Percentiles rank a stretch among this genome's conserved stretches.
Evolutionary conservation across 2,113 vertebrate species (phyloP).

Genomic region (Bubo blakistoni): DNA sequence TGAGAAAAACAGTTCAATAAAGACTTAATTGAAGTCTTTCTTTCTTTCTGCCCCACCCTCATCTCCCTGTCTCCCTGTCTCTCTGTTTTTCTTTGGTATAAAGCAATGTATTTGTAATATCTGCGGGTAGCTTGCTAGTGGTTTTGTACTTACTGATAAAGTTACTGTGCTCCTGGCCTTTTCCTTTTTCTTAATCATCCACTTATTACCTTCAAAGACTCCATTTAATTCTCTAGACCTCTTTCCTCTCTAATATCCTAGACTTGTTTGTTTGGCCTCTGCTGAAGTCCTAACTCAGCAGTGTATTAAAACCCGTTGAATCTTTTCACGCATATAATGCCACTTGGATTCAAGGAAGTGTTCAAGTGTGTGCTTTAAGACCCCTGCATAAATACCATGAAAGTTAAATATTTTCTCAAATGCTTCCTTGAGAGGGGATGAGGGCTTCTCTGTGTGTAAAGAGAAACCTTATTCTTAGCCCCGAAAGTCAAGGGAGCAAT

Average conservation of each 20-base stretch:
- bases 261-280: neutral
- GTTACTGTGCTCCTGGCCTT: neutral
- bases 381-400: neutral
- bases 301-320: neutral
- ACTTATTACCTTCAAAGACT: neutral
- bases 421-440: neutral
- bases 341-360: neutral
- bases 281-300: neutral
- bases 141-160: neutral
- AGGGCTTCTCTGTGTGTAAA: neutral
- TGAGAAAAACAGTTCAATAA: neutral
- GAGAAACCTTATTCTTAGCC: neutral
- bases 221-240: neutral
- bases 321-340: neutral
- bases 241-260: neutral
- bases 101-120: neutral
- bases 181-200: neutral
- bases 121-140: neutral
- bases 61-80: neutral
- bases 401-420: slow-evolving; percentile 49
- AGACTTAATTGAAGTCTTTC: neutral
- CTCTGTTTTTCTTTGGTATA: neutral
- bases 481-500: neutral
- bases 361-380: slow-evolving; percentile 8
- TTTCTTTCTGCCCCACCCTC: neutral